Evolutionary conservation across 35 echinoderm and acorn worm genomes (phyloP).

Genomic region (Anneissia japonica): DNA sequence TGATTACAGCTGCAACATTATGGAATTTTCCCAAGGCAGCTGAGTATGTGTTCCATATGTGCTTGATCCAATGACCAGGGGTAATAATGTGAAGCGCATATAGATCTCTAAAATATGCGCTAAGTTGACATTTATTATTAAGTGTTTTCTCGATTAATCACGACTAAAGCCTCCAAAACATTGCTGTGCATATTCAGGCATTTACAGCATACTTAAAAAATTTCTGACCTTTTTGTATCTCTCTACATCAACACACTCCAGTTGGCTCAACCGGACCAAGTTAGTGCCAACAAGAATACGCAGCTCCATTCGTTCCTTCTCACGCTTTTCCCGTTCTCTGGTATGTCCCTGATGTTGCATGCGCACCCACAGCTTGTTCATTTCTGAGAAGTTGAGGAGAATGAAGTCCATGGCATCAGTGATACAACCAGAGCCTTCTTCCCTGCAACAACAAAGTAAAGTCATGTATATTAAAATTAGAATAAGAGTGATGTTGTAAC

Average conservation of each 20-base stretch:
- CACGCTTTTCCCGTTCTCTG: conserved; percentile 57
- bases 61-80: too few species aligned
- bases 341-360: conserved; percentile 82
- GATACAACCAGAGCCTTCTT: conserved; percentile 50
- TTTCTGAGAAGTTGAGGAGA: conserved; percentile 98
- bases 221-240: conserved; percentile 88
- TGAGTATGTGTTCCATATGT: too few species aligned
- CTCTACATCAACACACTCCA: conserved; percentile 74
- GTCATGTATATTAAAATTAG: too few species aligned
- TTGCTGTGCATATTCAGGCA: background rate
- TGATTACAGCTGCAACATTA: too few species aligned
- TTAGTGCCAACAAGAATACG: conserved; percentile 94
- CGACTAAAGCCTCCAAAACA: background rate
- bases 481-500: too few species aligned
- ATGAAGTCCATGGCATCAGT: conserved; percentile 96
- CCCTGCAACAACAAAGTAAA: conserved; percentile 55
- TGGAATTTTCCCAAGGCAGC: too few species aligned
- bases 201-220: too few species aligned
- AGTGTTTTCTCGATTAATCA: too few species aligned
- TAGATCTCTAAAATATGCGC: background rate
- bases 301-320: conserved; percentile 76
- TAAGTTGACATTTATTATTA: background rate
- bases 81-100: too few species aligned
- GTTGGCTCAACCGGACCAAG: conserved; percentile 81
- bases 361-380: conserved; percentile 97